A percentile compares a stretch with the other conserved stretches of the same genome.
phyloP scores from a whole-genome alignment of 2,113 vertebrate species.

The Tachuris rubrigastra region DNA sequence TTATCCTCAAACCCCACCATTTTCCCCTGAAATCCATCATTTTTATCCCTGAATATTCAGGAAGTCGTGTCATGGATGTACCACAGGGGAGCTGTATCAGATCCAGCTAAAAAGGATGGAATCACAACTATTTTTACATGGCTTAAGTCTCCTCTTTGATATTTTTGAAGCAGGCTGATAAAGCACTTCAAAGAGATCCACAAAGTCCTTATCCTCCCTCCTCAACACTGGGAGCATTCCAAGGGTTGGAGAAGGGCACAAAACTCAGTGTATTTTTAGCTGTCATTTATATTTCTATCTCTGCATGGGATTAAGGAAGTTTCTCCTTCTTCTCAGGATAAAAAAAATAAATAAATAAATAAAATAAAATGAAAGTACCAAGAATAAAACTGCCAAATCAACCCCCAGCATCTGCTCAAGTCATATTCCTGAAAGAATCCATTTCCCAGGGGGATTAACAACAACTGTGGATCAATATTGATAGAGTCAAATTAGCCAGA shows the following conservation, averaged over 20 bases:
- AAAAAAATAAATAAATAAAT: not conserved
- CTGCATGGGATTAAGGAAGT: not conserved
- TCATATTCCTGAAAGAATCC: not conserved
- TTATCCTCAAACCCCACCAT: too few species aligned
- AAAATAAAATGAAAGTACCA: not conserved
- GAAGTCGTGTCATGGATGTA: not conserved
- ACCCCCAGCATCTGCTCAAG: not conserved
- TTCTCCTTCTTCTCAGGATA: not conserved
- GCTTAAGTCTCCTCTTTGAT: not conserved
- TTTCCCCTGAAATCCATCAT: too few species aligned
- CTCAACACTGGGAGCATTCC: not conserved
- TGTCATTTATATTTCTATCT: constrained; percentile 16
- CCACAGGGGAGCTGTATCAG: not conserved
- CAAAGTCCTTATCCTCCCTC: not conserved
- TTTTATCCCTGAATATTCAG: not conserved
- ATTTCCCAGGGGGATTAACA: constrained; percentile 6
- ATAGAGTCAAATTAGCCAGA: not conserved
- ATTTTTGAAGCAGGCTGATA: constrained; percentile 18
- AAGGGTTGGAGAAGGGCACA: not conserved
- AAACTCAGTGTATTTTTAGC: not conserved
- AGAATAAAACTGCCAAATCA: constrained; percentile 18
- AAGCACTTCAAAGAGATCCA: not conserved
- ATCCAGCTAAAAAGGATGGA: not conserved
- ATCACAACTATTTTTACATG: not conserved
- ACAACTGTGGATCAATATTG: not conserved